A percentile compares a stretch with the other conserved stretches of the same genome.
These are phyloP conservation scores for Copidosoma aretas DNA, from an alignment of 2,888 invertebrate genomes.

Conservation along the genomic window DNA sequence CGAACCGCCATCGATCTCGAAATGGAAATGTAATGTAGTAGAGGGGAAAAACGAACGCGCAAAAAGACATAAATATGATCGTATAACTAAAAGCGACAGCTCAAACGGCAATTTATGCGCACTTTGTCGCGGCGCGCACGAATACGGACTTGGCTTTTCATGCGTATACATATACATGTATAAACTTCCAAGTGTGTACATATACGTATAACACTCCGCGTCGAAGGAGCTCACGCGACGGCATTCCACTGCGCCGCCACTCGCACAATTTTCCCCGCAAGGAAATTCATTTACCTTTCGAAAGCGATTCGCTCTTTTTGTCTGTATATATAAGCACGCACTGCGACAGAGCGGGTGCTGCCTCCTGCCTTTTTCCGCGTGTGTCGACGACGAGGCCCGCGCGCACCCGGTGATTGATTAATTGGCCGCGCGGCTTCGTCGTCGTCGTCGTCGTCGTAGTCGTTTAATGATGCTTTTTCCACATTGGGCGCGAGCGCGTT, in stretches of 20 bases:
- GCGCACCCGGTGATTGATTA: conserved; percentile 30
- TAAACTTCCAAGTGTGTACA: too few relatives aligned
- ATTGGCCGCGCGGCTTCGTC: conserved; percentile 19
- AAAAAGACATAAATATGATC: conserved; percentile 1
- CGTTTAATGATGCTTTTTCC: conserved; percentile 20
- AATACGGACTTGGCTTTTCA: too few relatives aligned
- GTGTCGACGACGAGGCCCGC: conserved; percentile 7
- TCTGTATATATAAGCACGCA: background rate
- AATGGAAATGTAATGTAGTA: too few relatives aligned
- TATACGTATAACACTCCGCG: too few relatives aligned
- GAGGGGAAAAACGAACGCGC: background rate
- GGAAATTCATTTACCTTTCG: conserved; percentile 35
- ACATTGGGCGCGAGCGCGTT: background rate
- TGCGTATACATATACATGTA: too few relatives aligned
- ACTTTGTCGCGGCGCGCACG: conserved; percentile 14
- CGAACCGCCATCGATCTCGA: too few relatives aligned
- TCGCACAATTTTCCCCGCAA: conserved; percentile 12
- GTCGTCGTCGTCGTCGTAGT: too few relatives aligned
- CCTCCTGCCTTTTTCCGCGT: conserved; percentile 23
- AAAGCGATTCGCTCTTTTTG: conserved; percentile 23
- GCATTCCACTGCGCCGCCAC: conserved; percentile 23
- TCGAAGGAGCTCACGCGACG: conserved; percentile 17
- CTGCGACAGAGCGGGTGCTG: too few relatives aligned
- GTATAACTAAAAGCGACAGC: too few relatives aligned
- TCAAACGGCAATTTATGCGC: too few relatives aligned